Evolutionary conservation across 2,113 vertebrate genomes (phyloP), one percentile per base, ranked within the genome.

Genomic region (Gallinago undulata): DNA sequence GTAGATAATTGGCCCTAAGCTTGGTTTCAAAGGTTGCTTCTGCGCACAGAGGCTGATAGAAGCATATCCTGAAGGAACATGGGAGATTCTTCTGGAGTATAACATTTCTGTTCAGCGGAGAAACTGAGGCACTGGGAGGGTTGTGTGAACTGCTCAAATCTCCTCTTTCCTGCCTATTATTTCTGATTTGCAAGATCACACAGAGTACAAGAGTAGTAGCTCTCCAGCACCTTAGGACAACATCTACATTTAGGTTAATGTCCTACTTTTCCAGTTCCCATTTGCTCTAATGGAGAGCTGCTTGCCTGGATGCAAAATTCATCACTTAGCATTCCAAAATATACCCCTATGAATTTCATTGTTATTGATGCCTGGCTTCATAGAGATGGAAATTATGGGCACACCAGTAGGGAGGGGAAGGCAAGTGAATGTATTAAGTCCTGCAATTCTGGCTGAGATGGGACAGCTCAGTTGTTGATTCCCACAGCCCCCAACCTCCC

Each of bases 391-490:
- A 96, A 96, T 89, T 41, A 73, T 35, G 19, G 81, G 80, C 80
- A 72, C 30, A 84, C n/a, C 30, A 86, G 50, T 67, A 53, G 51
- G 64, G 83, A 87, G 62, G 47, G 51, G 39, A 90, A 92, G 22
- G 48, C n/a, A 75, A 78, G 48, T 5, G 83, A 94, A 63, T 75
- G 47, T 23, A 43, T 91, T 62, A 93, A 83, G 41, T 55, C 74
- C 50, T 12, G 9, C 28, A 66, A 11, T 1, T 18, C 51, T 87
- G 77, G 48, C 73, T 95, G 78, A 84, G 70, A 68, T 74, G 78
- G 91, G 80, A 87, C 82, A 93, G 90, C 76, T 94, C 95, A 89
- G 73, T 94, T 93, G 60, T 81, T 76, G 87, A 95, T 91, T 86
- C 84, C 89, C 64, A 87, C 53, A 93, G 78, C 41, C 70, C 88